Evolutionary conservation across 2,113 vertebrate species (phyloP).

Genomic region (Opisthocomus hoazin): DNA sequence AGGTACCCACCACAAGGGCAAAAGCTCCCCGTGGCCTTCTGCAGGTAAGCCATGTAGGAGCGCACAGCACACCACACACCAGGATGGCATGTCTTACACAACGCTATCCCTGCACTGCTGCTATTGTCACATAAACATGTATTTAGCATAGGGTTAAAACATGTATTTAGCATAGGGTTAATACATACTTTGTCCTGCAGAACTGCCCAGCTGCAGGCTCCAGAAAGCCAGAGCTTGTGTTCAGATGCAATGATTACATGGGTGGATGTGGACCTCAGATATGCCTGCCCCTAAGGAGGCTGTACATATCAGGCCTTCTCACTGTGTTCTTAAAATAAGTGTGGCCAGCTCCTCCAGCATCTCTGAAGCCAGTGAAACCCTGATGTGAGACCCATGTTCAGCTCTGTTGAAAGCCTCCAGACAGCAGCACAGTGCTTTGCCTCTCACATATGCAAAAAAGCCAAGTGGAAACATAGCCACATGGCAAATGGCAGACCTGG

Average conservation of each 20-base stretch:
- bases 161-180: neutral
- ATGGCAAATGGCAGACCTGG: neutral
- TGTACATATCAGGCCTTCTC: neutral
- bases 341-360: neutral
- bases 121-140: rapidly evolving
- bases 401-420: neutral
- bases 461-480: neutral
- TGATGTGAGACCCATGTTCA: neutral
- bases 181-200: neutral
- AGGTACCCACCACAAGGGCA: neutral
- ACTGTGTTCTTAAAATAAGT: neutral
- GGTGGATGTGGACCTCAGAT: neutral
- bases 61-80: neutral
- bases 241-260: neutral
- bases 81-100: neutral
- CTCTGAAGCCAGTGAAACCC: neutral
- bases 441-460: neutral
- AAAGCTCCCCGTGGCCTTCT: neutral
- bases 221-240: neutral
- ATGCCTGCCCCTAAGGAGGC: neutral
- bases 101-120: neutral
- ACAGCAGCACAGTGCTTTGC: neutral
- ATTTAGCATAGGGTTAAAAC: neutral
- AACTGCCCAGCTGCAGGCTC: neutral
- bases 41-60: neutral